Conservation (phyloP, 2,888 invertebrate genomes). For the Artemia sinica region DNA sequence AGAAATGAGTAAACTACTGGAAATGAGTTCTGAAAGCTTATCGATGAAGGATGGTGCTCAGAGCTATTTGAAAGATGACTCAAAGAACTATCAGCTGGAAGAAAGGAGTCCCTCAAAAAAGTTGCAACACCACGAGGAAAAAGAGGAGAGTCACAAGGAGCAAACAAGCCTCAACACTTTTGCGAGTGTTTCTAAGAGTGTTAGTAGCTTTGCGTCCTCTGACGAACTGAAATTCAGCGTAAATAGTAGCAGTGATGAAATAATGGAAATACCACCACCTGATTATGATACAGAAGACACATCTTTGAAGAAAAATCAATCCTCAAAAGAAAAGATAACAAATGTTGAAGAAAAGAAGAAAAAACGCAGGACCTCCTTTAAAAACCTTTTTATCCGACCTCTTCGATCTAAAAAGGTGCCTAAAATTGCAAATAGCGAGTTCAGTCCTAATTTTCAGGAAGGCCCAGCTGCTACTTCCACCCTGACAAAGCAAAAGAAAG, state of each 20-base stretch:
- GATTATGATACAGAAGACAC: not conserved
- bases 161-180: not conserved
- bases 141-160: too few relatives aligned
- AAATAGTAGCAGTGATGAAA: slow-evolving; percentile 3
- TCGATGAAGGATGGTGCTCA: too few relatives aligned
- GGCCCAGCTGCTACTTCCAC: slow-evolving; percentile 5
- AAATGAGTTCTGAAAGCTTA: too few relatives aligned
- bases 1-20: too few relatives aligned
- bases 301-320: not conserved
- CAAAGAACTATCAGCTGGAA: too few relatives aligned
- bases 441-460: not conserved
- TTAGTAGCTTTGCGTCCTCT: slow-evolving; percentile 6
- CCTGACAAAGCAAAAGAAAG: not conserved
- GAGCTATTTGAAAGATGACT: too few relatives aligned
- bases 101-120: too few relatives aligned
- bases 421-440: not conserved
- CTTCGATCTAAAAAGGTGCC: slow-evolving; percentile 9
- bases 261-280: slow-evolving; percentile 9
- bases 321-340: not conserved
- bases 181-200: not conserved
- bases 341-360: slow-evolving; percentile 14
- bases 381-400: slow-evolving; percentile 20
- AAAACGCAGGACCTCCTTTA: slow-evolving; percentile 19
- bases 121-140: too few relatives aligned
- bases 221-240: not conserved